phyloP scores from a whole-genome alignment of 2,113 vertebrate species.

The Pteronura brasiliensis region DNA sequence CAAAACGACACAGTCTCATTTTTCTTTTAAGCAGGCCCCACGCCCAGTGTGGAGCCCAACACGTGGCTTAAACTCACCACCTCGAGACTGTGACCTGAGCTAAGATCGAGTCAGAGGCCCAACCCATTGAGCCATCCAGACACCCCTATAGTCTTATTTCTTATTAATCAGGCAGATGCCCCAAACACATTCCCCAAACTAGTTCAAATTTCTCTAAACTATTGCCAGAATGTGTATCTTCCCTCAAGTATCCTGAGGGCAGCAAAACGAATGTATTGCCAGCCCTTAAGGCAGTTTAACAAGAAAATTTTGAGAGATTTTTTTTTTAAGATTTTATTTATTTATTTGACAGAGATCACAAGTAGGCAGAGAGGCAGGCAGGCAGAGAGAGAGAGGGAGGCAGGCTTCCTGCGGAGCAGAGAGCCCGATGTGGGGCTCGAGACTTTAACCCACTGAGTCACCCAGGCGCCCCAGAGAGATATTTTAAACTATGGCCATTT shows the following conservation, averaged over 20 bases:
- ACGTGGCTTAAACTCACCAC: no score
- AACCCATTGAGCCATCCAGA: not conserved
- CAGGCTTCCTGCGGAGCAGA: no score
- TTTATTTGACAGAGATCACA: no score
- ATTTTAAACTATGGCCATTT: not conserved
- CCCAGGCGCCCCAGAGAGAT: not conserved
- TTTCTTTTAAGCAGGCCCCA: not conserved
- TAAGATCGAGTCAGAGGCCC: not conserved
- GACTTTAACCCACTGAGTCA: no score
- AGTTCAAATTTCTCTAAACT: slow-evolving; percentile 22
- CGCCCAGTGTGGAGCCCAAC: no score
- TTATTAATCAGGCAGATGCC: not conserved
- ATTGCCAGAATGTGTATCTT: slow-evolving; percentile 1
- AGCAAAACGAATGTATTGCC: not conserved
- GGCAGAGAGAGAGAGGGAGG: no score
- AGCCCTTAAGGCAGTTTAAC: not conserved
- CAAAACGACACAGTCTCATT: not conserved
- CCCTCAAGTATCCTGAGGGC: not conserved
- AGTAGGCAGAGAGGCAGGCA: no score
- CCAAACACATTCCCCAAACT: not conserved
- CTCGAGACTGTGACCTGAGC: no score
- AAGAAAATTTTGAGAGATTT: not conserved
- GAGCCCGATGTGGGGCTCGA: no score
- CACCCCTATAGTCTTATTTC: not conserved
- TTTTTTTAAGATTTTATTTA: no score